phyloP scores from a whole-genome alignment of 2,113 vertebrate species.

The Fulica atra region DNA sequence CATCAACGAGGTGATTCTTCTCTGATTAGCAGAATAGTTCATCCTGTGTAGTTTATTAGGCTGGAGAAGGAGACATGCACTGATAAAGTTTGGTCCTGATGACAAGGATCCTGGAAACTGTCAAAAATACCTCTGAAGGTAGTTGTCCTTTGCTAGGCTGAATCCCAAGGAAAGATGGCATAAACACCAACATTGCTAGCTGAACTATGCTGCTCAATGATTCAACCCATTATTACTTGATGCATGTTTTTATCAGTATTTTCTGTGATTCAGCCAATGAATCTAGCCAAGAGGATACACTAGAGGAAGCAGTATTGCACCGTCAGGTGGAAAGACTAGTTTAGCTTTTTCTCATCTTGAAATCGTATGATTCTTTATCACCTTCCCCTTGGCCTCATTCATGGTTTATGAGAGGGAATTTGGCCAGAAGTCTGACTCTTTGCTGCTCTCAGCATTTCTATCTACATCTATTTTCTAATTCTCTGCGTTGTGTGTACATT shows the following conservation, averaged over 20 bases:
- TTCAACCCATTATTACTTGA: not conserved
- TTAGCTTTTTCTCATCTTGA: not conserved
- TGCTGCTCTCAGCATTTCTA: not conserved
- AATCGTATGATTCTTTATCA: not conserved
- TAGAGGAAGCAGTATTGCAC: not conserved
- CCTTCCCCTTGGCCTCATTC: not conserved
- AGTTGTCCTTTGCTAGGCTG: not conserved
- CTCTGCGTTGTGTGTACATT: not conserved
- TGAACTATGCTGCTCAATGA: not conserved
- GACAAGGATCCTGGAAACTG: not conserved
- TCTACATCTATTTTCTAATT: not conserved
- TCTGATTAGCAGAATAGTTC: not conserved
- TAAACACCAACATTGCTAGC: not conserved
- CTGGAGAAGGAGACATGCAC: not conserved
- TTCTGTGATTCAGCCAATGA: not conserved
- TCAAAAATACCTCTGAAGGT: not conserved
- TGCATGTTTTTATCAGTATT: not conserved
- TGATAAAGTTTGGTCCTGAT: not conserved
- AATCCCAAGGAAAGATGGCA: not conserved
- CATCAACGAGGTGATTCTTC: not conserved
- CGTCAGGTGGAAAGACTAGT: not conserved
- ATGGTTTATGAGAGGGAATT: not conserved
- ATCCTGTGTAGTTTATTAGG: fast-evolving
- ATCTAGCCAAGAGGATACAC: not conserved
- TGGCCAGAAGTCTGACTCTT: not conserved